These are phyloP conservation scores for Carcharodon carcharias DNA, from an alignment of 2,797 vertebrate genomes.

Conservation along the genomic window DNA sequence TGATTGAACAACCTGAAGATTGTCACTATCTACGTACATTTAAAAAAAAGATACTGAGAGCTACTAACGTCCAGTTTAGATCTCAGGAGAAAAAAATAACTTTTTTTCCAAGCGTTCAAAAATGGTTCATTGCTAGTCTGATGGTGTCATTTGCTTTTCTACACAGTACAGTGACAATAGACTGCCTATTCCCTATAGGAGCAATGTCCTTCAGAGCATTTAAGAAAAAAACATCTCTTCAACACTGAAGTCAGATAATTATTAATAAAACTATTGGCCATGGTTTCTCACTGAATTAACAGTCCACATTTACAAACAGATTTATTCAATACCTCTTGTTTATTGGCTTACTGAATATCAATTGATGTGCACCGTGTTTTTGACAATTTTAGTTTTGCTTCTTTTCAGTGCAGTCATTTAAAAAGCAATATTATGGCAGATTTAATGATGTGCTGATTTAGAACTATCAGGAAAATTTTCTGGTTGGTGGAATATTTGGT, in stretches of 20 bases:
- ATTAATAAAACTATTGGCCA: background rate
- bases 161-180: background rate
- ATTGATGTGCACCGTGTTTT: background rate
- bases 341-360: background rate
- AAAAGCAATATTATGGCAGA: background rate
- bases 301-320: background rate
- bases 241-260: background rate
- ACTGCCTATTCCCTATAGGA: background rate
- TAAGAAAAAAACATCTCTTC: background rate
- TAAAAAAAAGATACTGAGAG: background rate
- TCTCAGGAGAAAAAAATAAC: background rate
- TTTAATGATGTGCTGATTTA: background rate
- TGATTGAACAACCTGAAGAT: background rate
- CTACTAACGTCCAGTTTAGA: background rate
- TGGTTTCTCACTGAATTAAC: background rate
- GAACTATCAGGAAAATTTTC: background rate
- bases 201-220: background rate
- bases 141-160: background rate
- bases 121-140: conserved; percentile 17
- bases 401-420: background rate
- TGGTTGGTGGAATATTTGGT: background rate
- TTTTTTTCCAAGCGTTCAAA: background rate
- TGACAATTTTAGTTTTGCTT: background rate
- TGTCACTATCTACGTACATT: background rate
- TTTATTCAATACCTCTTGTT: background rate